These are phyloP conservation scores for Lepilemur ruficaudatus DNA, from an alignment of 2,797 vertebrate genomes.

Conservation along the genomic window DNA sequence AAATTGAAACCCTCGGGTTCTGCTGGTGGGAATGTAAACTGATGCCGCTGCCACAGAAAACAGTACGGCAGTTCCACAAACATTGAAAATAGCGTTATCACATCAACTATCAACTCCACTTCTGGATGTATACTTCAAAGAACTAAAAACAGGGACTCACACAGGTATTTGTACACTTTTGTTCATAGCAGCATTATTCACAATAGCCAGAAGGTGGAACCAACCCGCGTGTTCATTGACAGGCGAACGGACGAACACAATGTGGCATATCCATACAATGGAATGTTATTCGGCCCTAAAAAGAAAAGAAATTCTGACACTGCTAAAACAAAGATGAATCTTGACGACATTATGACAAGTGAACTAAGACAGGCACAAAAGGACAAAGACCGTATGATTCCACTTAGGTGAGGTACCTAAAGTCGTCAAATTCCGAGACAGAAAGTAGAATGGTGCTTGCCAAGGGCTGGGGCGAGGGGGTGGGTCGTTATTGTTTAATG, in stretches of 20 bases:
- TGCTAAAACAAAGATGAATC: not conserved
- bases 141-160: not conserved
- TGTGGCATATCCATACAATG: not conserved
- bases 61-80: not conserved
- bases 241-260: not conserved
- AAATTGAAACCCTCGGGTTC: not conserved
- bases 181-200: not conserved
- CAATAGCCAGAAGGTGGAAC: not conserved
- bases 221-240: not conserved
- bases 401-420: not conserved
- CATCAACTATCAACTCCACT: not conserved
- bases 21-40: not conserved
- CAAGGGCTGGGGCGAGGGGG: no score
- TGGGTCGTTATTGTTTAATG: not conserved
- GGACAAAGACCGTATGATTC: not conserved
- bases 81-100: not conserved
- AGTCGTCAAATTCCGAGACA: not conserved
- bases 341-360: not conserved
- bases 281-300: not conserved
- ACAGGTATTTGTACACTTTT: not conserved
- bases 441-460: not conserved
- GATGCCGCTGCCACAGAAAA: not conserved
- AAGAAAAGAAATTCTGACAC: not conserved
- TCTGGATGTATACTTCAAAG: not conserved
- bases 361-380: not conserved